Base-by-base conservation (phyloP, 2,113 vertebrate species). In the Nothobranchius furzeri region DNA sequence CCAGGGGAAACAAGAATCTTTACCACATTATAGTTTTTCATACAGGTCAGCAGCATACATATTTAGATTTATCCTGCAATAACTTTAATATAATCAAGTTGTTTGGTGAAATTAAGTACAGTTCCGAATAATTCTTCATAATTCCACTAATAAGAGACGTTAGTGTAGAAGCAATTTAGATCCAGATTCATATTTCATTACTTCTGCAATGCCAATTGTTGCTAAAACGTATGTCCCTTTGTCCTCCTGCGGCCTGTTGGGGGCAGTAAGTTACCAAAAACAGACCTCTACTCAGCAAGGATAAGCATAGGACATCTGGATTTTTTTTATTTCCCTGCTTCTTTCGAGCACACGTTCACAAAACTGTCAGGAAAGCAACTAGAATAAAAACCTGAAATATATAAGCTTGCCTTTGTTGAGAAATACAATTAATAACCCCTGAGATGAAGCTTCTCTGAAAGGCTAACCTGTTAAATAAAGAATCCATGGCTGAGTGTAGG, bases 211-310 rank as follows among this genome's bases (percentile, higher is more conserved):
- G 37, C 12, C 43, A 45, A 11, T 12, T 42, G 40, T 42, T 11
- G 10, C 40, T 42, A 9, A 9, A 9, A 9, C 7, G 3, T 7
- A 42, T 42, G 7, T 42, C 7, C 10, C 40, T 11, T 42, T 73
- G 63, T 35, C 68, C 60, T 52, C 4, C 2, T 3, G 0, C 25
- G 52, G 58, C 88, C 91, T 83, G 87, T 62, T 87, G 92, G 89
- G 89, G 90, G 90, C 88, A 90, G 83, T 85, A 84, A 83, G 60
- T 61, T 60, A 87, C 82, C 88, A 85, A 72, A 82, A 78, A 89
- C 77, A 55, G 59, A 35, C 12, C 3, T 20, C 25, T 70, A 20
- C 46, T 68, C 54, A 72, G 42, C 52, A 13, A 82, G 77, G 76
- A 81, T 69, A 75, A 76, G 76, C 75, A 69, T 68, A 73, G 79